phyloP scores from a whole-genome alignment of 2,113 vertebrate genomes.

The Sceloporus undulatus region DNA sequence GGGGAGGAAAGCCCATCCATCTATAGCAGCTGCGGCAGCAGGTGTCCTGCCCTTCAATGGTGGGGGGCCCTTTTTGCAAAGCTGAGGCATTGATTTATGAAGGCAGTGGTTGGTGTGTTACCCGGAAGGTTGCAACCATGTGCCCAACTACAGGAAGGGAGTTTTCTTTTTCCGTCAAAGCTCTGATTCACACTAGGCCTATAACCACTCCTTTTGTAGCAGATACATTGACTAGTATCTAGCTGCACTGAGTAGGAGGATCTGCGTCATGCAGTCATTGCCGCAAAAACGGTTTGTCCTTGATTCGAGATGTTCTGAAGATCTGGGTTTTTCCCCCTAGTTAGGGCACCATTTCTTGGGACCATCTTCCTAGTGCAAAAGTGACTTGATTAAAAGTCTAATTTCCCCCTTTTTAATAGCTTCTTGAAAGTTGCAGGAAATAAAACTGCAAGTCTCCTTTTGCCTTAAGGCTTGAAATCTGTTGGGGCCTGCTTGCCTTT shows the following conservation, averaged over 20 bases:
- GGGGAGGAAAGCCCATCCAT: not conserved
- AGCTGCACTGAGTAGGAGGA: not conserved
- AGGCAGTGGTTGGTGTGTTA: not conserved
- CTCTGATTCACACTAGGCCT: not conserved
- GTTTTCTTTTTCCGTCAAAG: fast-evolving
- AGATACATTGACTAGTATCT: not conserved
- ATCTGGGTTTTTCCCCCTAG: not conserved
- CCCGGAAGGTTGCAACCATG: not conserved
- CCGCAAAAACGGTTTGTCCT: too few species aligned
- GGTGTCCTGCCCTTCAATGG: not conserved
- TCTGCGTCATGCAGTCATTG: not conserved
- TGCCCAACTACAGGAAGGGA: not conserved
- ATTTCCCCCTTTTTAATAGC: not conserved
- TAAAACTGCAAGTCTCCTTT: not conserved
- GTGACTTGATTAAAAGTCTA: too few species aligned
- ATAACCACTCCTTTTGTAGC: not conserved
- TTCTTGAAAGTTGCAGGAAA: not conserved
- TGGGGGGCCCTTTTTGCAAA: not conserved
- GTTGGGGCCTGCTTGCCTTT: not conserved
- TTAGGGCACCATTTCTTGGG: too few species aligned
- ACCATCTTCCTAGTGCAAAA: not conserved
- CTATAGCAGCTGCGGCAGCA: not conserved
- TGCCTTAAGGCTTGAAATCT: not conserved
- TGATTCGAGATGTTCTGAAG: not conserved
- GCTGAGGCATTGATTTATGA: not conserved